phyloP scores from a whole-genome alignment of 2,888 invertebrate genomes.

The Mythimna albipuncta region DNA sequence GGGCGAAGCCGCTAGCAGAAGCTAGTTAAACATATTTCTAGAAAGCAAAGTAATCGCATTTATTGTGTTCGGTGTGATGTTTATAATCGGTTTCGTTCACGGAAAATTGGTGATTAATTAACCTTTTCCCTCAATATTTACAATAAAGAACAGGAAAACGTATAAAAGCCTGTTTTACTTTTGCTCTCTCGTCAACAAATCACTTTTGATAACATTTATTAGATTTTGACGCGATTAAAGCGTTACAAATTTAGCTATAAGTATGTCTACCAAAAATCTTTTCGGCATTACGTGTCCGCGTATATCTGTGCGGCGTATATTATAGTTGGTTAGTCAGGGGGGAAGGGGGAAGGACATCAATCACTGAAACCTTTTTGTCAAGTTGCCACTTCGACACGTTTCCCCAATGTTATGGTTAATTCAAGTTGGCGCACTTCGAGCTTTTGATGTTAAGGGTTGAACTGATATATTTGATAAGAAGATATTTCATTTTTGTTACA shows the following conservation, averaged over 20 bases:
- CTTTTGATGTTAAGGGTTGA: constrained; percentile 45
- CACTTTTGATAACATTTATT: constrained; percentile 32
- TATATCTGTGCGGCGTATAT: constrained; percentile 44
- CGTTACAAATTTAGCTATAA: background rate
- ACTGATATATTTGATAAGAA: constrained; percentile 47
- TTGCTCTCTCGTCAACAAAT: constrained; percentile 30
- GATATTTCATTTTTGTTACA: constrained; percentile 1
- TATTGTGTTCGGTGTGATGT: constrained; percentile 20
- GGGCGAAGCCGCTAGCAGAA: too few species aligned
- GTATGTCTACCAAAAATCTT: constrained; percentile 30
- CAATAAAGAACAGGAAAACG: constrained; percentile 25
- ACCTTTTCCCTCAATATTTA: constrained; percentile 31
- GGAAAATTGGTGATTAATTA: constrained; percentile 33
- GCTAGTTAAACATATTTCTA: constrained; percentile 3
- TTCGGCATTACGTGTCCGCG: constrained; percentile 12
- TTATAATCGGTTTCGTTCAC: constrained; percentile 6
- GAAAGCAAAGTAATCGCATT: constrained; percentile 35
- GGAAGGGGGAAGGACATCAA: constrained; percentile 72
- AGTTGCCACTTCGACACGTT: constrained; percentile 79
- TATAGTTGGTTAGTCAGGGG: constrained; percentile 50
- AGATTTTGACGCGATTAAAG: constrained; percentile 33
- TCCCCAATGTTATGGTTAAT: constrained; percentile 74
- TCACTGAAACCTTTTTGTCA: constrained; percentile 79
- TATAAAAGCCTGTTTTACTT: constrained; percentile 18
- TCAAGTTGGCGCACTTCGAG: constrained; percentile 65